Percentiles rank a stretch among this genome's conserved stretches.
Conservation (phyloP, 2,797 vertebrate species). For the Helarctos malayanus region DNA sequence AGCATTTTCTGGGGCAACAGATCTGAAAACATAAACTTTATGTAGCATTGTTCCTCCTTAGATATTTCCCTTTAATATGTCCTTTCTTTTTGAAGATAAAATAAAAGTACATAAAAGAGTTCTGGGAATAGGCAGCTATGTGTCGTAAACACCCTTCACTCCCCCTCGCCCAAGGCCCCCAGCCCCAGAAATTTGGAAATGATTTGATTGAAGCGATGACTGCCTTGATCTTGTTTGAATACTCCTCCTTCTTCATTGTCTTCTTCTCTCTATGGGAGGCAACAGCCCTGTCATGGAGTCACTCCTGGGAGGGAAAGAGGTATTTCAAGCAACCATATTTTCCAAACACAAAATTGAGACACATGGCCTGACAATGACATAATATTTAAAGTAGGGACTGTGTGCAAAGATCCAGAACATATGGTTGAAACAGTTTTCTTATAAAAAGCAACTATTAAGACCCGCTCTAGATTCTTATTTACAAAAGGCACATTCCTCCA, state of each 20-base stretch:
- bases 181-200: conserved; percentile 75
- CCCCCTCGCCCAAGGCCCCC: conserved; percentile 40
- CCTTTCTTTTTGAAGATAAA: conserved; percentile 84
- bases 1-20: conserved; percentile 81
- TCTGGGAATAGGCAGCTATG: conserved; percentile 76
- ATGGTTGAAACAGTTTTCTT: conserved; percentile 78
- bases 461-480: conserved; percentile 66
- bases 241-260: conserved; percentile 67
- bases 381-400: conserved; percentile 80
- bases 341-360: conserved; percentile 82
- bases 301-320: conserved; percentile 64
- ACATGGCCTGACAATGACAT: conserved; percentile 81
- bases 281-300: conserved; percentile 53
- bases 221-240: conserved; percentile 78
- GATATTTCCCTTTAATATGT: conserved; percentile 81
- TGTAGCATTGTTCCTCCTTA: conserved; percentile 78
- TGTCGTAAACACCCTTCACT: conserved; percentile 78
- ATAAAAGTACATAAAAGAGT: conserved; percentile 83
- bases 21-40: conserved; percentile 84
- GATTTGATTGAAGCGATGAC: conserved; percentile 77
- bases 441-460: conserved; percentile 70
- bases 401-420: conserved; percentile 81
- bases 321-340: conserved; percentile 81
- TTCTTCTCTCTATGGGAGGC: conserved; percentile 64
- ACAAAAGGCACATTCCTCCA: conserved; percentile 46